Conservation (phyloP, 2,888 invertebrate species). For the Drosophila prolongata region DNA sequence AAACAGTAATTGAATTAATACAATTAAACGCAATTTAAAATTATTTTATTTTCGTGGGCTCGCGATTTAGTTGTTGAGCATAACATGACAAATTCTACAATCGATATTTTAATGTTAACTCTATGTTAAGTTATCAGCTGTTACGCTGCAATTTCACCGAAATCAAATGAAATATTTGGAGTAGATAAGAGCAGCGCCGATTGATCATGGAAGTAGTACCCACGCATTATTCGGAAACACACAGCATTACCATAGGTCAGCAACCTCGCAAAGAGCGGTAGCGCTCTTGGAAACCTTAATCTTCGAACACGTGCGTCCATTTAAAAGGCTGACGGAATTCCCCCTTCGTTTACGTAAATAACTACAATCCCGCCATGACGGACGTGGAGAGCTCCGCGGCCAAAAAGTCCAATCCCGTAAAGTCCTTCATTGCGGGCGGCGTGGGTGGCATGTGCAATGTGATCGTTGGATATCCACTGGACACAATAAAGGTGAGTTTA, state of each 20-base stretch:
- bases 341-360: conserved; percentile 60
- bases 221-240: conserved; percentile 17
- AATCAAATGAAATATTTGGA: conserved; percentile 24
- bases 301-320: conserved; percentile 44
- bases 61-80: no score
- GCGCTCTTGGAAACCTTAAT: conserved; percentile 1
- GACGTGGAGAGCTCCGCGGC: neutral
- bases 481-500: conserved; percentile 92
- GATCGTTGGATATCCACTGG: conserved; percentile 97
- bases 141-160: conserved; percentile 22
- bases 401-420: conserved; percentile 89
- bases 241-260: conserved; percentile 42
- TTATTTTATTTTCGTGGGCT: no score
- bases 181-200: conserved; percentile 20
- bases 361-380: conserved; percentile 11
- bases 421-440: conserved; percentile 98
- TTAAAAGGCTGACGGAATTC: conserved; percentile 46
- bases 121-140: neutral
- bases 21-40: no score
- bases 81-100: neutral
- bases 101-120: neutral
- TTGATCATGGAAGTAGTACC: conserved; percentile 50
- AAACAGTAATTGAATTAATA: no score
- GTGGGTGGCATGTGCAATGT: conserved; percentile 98
- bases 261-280: conserved; percentile 37